Evolutionary conservation across 2,888 invertebrate genomes (phyloP).

Genomic region (Argyra leucocephala): DNA sequence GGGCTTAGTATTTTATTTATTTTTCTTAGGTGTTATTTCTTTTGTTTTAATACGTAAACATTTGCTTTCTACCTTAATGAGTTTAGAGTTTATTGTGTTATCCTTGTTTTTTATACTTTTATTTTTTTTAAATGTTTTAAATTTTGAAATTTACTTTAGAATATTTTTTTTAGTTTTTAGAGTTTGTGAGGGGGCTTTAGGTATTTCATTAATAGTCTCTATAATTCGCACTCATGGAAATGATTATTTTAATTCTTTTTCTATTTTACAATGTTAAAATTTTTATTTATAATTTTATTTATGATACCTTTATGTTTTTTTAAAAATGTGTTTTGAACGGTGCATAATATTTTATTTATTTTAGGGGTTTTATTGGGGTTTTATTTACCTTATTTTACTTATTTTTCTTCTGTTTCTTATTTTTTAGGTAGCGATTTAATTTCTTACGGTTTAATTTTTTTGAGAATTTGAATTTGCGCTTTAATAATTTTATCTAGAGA

Average conservation of each 20-base stretch:
- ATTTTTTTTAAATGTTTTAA: conserved; percentile 44
- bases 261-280: conserved; percentile 52
- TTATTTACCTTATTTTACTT: conserved; percentile 39
- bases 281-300: conserved; percentile 46
- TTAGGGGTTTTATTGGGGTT: conserved; percentile 45
- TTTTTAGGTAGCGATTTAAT: conserved; percentile 45
- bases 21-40: conserved; percentile 46
- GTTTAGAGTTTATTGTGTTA: conserved; percentile 53
- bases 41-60: conserved; percentile 51
- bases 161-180: conserved; percentile 54
- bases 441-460: too few species aligned
- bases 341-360: conserved; percentile 47
- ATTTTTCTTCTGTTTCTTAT: conserved; percentile 37
- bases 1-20: conserved; percentile 45
- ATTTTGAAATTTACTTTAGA: conserved; percentile 45
- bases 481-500: conserved; percentile 50
- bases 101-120: conserved; percentile 48
- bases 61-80: conserved; percentile 52
- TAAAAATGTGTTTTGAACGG: conserved; percentile 47
- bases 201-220: conserved; percentile 52
- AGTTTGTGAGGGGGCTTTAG: conserved; percentile 59
- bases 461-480: conserved; percentile 50
- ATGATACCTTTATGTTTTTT: conserved; percentile 48
- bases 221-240: conserved; percentile 54
- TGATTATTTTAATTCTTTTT: conserved; percentile 55